phyloP scores from a whole-genome alignment of 2,113 vertebrate genomes.

The Symphodus melops region DNA sequence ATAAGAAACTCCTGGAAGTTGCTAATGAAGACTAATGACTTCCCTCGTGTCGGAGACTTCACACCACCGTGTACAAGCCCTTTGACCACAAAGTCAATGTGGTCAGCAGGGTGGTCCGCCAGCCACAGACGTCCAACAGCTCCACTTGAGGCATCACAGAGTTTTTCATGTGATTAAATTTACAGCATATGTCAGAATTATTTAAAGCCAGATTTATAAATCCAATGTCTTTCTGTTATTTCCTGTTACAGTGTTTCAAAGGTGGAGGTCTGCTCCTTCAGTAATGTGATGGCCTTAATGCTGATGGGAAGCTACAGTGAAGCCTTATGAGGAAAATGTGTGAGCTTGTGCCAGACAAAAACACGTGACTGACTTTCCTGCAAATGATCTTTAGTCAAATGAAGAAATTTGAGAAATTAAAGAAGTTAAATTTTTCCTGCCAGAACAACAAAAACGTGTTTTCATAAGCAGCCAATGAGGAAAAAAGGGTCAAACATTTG shows the following conservation, averaged over 20 bases:
- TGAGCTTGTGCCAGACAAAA: not conserved
- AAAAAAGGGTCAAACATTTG: not conserved
- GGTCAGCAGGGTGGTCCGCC: conserved; percentile 69
- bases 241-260: too few relatives aligned
- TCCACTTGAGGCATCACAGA: not conserved
- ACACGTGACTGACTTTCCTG: not conserved
- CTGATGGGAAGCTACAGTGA: not conserved
- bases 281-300: not conserved
- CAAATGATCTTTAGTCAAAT: not conserved
- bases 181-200: not conserved
- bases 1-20: conserved; percentile 85
- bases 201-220: not conserved
- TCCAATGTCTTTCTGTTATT: too few relatives aligned
- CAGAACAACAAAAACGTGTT: too few relatives aligned
- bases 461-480: not conserved
- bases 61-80: conserved; percentile 73
- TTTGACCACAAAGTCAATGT: conserved; percentile 65
- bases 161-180: too few relatives aligned
- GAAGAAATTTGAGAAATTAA: too few relatives aligned
- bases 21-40: conserved; percentile 87
- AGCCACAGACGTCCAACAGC: not conserved
- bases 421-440: too few relatives aligned
- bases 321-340: not conserved
- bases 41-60: conserved; percentile 77
- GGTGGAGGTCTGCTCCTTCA: too few relatives aligned